phyloP scores from a whole-genome alignment of 2,797 vertebrate species.

The Centroberyx gerrardi region DNA sequence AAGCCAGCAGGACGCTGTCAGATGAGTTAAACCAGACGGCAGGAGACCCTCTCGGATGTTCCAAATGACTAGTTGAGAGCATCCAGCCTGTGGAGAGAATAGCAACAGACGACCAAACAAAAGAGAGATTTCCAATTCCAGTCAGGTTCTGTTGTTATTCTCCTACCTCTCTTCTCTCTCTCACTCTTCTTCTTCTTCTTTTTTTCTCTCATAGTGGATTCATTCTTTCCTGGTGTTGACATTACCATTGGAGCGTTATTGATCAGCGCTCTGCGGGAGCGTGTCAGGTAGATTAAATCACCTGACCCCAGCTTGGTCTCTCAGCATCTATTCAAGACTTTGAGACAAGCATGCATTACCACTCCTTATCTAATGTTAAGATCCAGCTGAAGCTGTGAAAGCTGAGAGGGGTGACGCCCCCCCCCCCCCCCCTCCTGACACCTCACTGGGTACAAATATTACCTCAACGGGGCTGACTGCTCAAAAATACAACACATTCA shows the following conservation, averaged over 20 bases:
- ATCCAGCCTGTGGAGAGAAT: slow-evolving; percentile 48
- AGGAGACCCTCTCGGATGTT: slow-evolving; percentile 59
- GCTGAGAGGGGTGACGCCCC: slow-evolving; percentile 5
- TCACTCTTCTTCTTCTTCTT: slow-evolving; percentile 15
- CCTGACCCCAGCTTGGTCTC: slow-evolving; percentile 68
- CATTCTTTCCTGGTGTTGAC: slow-evolving; percentile 66
- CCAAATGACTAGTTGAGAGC: slow-evolving; percentile 58
- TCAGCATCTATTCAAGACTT: slow-evolving; percentile 42
- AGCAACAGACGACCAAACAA: slow-evolving; percentile 54
- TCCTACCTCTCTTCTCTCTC: slow-evolving; percentile 21
- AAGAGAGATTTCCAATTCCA: slow-evolving; percentile 70
- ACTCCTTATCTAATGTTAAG: slow-evolving; percentile 49
- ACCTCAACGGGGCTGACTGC: neutral
- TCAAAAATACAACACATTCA: neutral
- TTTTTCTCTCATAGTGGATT: slow-evolving; percentile 47
- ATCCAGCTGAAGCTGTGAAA: slow-evolving; percentile 43
- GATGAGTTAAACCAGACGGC: slow-evolving; percentile 58
- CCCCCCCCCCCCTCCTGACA: neutral
- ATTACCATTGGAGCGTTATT: slow-evolving; percentile 71
- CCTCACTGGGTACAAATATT: slow-evolving; percentile 1
- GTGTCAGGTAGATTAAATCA: slow-evolving; percentile 81
- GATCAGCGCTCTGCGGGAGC: slow-evolving; percentile 72
- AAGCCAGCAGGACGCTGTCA: slow-evolving; percentile 73
- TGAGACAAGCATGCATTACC: slow-evolving; percentile 43
- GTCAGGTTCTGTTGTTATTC: slow-evolving; percentile 65